These are phyloP conservation scores for Trachelus tabidus DNA, from an alignment of 2,888 invertebrate species.

Conservation along the genomic window DNA sequence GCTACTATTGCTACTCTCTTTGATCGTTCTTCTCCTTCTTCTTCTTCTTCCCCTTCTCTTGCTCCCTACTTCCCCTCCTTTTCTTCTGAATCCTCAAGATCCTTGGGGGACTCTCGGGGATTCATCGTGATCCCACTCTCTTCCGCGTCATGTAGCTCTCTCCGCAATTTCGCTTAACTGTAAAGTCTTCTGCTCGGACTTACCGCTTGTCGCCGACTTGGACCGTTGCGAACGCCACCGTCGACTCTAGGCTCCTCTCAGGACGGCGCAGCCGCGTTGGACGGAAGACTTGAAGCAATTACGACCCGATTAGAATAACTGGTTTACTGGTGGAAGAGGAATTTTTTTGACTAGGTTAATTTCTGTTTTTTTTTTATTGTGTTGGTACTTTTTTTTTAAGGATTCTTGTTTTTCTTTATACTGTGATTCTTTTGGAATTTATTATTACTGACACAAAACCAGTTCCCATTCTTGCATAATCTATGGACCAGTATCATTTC, in stretches of 20 bases:
- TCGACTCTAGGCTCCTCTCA: conserved; percentile 14
- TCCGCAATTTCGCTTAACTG: conserved; percentile 42
- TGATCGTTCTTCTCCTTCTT: conserved; percentile 18
- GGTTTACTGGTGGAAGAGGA: background rate
- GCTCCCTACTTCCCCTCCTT: conserved; percentile 13
- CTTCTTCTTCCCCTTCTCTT: conserved; percentile 10
- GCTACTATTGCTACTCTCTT: conserved; percentile 22
- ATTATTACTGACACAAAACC: background rate
- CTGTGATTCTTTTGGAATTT: background rate
- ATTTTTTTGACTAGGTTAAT: background rate
- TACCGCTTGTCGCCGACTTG: conserved; percentile 13
- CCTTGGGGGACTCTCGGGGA: conserved; percentile 11
- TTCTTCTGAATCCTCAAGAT: conserved; percentile 12
- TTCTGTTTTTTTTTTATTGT: background rate
- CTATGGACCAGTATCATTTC: background rate
- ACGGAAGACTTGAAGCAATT: conserved; percentile 26
- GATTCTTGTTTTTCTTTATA: background rate
- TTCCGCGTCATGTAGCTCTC: conserved; percentile 23
- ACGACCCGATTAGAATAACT: conserved; percentile 15
- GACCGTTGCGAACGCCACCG: conserved; percentile 11
- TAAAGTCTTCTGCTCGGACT: conserved; percentile 35
- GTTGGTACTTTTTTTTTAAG: no score
- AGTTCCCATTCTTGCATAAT: background rate
- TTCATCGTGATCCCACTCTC: conserved; percentile 15
- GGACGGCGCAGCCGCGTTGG: background rate